phyloP scores from a whole-genome alignment of 1,140 invertebrate species.

The Papilio polyxenes region DNA sequence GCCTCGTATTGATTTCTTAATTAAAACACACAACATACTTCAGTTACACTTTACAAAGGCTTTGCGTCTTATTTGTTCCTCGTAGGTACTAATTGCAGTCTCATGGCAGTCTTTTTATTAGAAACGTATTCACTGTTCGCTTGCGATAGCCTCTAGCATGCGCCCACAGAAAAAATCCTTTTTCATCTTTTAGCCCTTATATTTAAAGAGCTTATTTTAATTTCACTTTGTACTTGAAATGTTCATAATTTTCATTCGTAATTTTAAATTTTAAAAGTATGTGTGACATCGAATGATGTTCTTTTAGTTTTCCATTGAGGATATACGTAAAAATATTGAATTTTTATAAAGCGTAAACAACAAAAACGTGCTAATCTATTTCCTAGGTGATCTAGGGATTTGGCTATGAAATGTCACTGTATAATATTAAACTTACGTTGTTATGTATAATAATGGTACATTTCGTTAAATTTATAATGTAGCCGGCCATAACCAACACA shows the following conservation, averaged over 20 bases:
- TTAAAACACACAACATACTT: conserved; percentile 33
- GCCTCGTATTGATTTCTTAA: conserved; percentile 20
- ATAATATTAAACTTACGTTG: too few species aligned
- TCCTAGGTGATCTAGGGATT: too few species aligned
- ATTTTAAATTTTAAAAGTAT: too few species aligned
- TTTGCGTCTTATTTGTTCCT: conserved; percentile 4
- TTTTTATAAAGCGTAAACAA: too few species aligned
- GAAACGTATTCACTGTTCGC: conserved; percentile 27
- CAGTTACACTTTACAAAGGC: conserved; percentile 30
- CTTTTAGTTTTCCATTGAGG: too few species aligned
- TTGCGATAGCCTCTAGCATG: conserved; percentile 9
- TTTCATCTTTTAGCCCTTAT: neutral
- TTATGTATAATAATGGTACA: too few species aligned
- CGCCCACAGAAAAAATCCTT: neutral
- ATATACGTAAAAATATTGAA: too few species aligned
- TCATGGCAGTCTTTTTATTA: conserved; percentile 28
- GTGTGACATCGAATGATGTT: too few species aligned
- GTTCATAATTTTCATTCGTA: neutral
- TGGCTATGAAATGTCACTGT: too few species aligned
- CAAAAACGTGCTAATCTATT: too few species aligned
- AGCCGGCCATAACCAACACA: neutral
- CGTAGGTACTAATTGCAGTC: conserved; percentile 22
- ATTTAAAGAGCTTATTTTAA: neutral
- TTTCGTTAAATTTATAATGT: neutral
- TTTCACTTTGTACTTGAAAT: neutral